A percentile compares a stretch with the other conserved stretches of the same genome.
Conservation (phyloP, 1,140 invertebrate genomes). For the Lucilia cuprina region DNA sequence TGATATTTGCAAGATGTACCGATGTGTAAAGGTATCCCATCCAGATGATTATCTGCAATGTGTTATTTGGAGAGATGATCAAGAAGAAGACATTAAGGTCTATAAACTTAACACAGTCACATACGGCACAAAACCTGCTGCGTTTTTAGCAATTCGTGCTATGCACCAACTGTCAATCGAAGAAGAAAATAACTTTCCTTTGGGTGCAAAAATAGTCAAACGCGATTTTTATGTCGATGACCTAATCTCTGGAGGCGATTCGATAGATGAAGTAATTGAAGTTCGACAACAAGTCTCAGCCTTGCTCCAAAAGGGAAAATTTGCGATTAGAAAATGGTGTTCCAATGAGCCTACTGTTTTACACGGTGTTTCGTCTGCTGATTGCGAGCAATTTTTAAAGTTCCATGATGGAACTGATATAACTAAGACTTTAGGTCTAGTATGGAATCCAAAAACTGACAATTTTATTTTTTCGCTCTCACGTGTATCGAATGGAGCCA, state of each 20-base stretch:
- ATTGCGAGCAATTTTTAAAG: neutral
- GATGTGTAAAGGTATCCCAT: slow-evolving; percentile 56
- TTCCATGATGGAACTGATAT: neutral
- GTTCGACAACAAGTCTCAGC: neutral
- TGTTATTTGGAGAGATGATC: neutral
- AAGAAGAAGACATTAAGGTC: slow-evolving; percentile 26
- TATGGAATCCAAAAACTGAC: slow-evolving; percentile 52
- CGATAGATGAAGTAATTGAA: neutral
- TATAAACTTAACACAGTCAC: slow-evolving; percentile 43
- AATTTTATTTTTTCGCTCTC: slow-evolving; percentile 39
- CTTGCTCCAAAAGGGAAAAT: neutral
- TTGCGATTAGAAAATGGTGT: slow-evolving; percentile 30
- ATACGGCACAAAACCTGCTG: slow-evolving; percentile 34
- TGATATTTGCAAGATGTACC: slow-evolving; percentile 37
- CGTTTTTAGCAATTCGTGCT: slow-evolving; percentile 49
- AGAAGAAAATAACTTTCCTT: slow-evolving; percentile 43
- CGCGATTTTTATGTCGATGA: slow-evolving; percentile 61
- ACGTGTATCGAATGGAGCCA: neutral
- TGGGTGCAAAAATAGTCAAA: slow-evolving; percentile 32
- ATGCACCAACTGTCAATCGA: slow-evolving; percentile 54
- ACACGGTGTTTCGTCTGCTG: neutral
- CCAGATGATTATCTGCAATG: slow-evolving; percentile 51
- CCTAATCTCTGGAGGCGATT: slow-evolving; percentile 40
- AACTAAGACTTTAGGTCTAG: slow-evolving; percentile 48
- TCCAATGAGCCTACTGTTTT: slow-evolving; percentile 14